These are phyloP conservation scores for Dicycla oo DNA, from an alignment of 2,888 invertebrate species.

Conservation along the genomic window DNA sequence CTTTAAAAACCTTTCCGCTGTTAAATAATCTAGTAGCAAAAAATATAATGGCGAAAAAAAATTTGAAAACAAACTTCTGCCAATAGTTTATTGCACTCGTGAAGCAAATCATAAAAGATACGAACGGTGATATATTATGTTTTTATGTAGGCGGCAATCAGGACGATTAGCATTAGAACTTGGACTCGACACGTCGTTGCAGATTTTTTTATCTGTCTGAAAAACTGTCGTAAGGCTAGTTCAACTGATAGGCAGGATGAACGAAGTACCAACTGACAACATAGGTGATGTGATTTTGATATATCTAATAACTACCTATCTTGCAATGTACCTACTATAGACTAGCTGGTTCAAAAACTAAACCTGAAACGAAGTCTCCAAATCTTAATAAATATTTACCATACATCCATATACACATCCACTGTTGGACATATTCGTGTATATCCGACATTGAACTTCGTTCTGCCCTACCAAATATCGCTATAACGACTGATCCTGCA, in stretches of 20 bases:
- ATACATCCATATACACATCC: neutral
- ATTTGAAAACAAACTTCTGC: constrained; percentile 1
- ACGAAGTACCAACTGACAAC: neutral
- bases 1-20: neutral
- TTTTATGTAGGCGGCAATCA: constrained; percentile 42
- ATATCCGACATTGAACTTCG: neutral
- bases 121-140: constrained; percentile 25
- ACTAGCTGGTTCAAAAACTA: neutral
- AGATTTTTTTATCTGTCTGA: neutral
- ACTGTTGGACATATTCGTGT: neutral
- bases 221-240: neutral
- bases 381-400: neutral
- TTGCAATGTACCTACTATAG: neutral
- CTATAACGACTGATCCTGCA: neutral
- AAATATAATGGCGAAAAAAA: neutral
- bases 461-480: neutral
- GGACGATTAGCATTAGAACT: constrained; percentile 26
- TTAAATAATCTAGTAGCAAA: neutral
- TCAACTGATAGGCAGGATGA: neutral
- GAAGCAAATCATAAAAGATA: constrained; percentile 34
- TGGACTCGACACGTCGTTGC: neutral
- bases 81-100: constrained; percentile 46
- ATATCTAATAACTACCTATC: no score
- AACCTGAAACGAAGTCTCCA: neutral
- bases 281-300: neutral